Evolutionary conservation across 2,888 invertebrate genomes (phyloP).

Genomic region (Petrophora chlorosata): DNA sequence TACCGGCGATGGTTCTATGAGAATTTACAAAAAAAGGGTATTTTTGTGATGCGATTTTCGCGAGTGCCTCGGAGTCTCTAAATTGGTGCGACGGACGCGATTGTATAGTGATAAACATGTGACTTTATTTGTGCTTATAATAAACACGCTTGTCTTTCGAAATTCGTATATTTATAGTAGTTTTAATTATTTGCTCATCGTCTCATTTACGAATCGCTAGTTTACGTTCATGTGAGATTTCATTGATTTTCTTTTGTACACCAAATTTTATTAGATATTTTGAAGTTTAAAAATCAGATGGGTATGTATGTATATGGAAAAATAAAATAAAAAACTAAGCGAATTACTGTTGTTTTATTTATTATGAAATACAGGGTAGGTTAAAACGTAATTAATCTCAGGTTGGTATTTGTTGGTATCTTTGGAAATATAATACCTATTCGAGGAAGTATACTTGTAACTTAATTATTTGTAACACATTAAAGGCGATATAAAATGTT

Average conservation of each 20-base stretch:
- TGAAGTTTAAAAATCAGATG: slow-evolving; percentile 71
- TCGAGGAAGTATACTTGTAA: background rate
- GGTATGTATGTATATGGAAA: slow-evolving; percentile 78
- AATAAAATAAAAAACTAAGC: slow-evolving; percentile 70
- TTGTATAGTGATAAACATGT: slow-evolving; percentile 64
- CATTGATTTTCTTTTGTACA: slow-evolving; percentile 54
- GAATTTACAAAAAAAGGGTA: slow-evolving; percentile 53
- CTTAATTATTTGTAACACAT: background rate
- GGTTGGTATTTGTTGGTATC: slow-evolving; percentile 6
- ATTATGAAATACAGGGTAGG: slow-evolving; percentile 13
- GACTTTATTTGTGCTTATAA: slow-evolving; percentile 71
- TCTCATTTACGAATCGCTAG: slow-evolving; percentile 44
- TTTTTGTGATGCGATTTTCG: slow-evolving; percentile 52
- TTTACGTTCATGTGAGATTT: slow-evolving; percentile 51
- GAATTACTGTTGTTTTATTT: slow-evolving; percentile 52
- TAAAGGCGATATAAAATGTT: slow-evolving; percentile 11
- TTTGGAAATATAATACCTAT: slow-evolving; percentile 20
- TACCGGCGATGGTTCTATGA: slow-evolving; percentile 40
- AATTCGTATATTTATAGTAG: slow-evolving; percentile 75
- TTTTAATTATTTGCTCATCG: slow-evolving; percentile 51
- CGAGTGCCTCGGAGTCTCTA: slow-evolving; percentile 41
- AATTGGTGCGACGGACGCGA: slow-evolving; percentile 46
- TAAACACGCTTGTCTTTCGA: slow-evolving; percentile 69
- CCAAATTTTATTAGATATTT: slow-evolving; percentile 63
- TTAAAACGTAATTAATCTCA: slow-evolving; percentile 24